phyloP scores from a whole-genome alignment of 2,797 vertebrate species.

The Schizothorax lantsangensis region DNA sequence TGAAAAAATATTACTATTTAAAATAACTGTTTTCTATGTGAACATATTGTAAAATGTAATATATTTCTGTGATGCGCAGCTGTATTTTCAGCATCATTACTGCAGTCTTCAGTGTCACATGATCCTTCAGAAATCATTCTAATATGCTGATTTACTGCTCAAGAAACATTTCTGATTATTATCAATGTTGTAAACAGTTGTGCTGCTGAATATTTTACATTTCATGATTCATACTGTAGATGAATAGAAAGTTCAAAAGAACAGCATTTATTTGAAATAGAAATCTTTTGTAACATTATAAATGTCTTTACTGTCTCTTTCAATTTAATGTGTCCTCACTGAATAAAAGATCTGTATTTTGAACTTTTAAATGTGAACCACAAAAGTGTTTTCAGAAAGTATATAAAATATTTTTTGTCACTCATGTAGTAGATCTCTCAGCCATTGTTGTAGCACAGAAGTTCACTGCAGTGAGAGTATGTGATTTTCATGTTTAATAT shows the following conservation, averaged over 20 bases:
- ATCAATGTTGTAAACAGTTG: neutral
- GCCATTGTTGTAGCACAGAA: neutral
- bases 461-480: neutral
- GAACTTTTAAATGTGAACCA: neutral
- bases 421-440: neutral
- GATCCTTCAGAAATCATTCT: neutral
- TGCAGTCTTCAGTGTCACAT: neutral
- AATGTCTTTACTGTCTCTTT: neutral
- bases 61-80: neutral
- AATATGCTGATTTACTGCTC: neutral
- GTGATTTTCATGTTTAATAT: slow-evolving; percentile 36
- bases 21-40: neutral
- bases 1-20: neutral
- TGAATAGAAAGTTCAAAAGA: neutral
- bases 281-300: neutral
- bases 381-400: neutral
- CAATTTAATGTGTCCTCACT: neutral
- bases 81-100: neutral
- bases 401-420: neutral
- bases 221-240: neutral
- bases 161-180: neutral
- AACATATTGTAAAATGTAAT: neutral
- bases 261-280: neutral
- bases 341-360: neutral
- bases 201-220: neutral